A percentile compares a stretch with the other conserved stretches of the same genome.
Evolutionary conservation across 2,888 invertebrate species (phyloP).

Genomic region (Oscheius onirici): DNA sequence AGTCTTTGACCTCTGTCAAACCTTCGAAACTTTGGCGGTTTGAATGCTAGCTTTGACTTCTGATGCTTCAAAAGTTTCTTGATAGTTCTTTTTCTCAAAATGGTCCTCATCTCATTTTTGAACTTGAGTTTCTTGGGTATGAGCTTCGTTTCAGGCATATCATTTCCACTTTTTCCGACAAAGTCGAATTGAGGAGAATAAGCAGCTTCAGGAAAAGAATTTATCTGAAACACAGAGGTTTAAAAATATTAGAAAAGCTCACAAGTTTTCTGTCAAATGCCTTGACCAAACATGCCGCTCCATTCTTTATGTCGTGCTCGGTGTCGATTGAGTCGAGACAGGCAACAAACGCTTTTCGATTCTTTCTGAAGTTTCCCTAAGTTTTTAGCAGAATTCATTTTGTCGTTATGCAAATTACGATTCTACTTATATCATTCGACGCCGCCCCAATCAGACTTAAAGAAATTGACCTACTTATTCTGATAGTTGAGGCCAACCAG

Average conservation of each 20-base stretch:
- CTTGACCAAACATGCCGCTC: constrained; percentile 60
- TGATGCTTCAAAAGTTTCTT: neutral
- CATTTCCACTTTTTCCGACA: constrained; percentile 5
- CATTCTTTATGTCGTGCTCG: constrained; percentile 57
- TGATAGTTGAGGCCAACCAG: too few relatives aligned
- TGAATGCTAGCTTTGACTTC: neutral
- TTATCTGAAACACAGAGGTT: constrained; percentile 10
- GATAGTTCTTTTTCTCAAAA: neutral
- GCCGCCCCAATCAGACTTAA: too few relatives aligned
- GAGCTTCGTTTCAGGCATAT: constrained; percentile 13
- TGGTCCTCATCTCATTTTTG: neutral
- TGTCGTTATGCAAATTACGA: neutral
- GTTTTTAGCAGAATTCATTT: neutral
- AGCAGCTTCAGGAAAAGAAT: constrained; percentile 16
- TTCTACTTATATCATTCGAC: neutral
- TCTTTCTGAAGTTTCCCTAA: constrained; percentile 36
- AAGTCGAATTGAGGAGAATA: constrained; percentile 33
- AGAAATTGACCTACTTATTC: too few relatives aligned
- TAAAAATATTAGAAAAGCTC: neutral
- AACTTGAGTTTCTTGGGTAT: constrained; percentile 2
- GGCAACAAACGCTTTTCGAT: constrained; percentile 58
- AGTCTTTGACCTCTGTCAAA: neutral
- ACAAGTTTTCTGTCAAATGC: constrained; percentile 58
- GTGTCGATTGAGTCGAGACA: constrained; percentile 58
- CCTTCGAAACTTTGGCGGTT: neutral